Base-by-base conservation (phyloP, 37 sponge, comb jelly and placozoan genomes). In the Amphimedon queenslandica region DNA sequence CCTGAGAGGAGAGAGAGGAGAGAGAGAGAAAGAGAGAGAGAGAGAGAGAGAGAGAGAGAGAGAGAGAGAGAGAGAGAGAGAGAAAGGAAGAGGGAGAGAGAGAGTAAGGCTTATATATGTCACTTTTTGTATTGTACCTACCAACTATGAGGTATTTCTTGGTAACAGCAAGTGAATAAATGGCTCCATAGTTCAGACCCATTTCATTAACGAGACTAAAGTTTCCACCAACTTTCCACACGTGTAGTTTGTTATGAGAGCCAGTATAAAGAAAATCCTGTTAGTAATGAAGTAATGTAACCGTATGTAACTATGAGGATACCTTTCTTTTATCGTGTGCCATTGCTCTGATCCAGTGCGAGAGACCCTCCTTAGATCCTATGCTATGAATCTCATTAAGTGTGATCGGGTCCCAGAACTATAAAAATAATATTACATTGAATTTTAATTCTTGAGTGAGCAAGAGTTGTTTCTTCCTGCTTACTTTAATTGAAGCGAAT, bases 81-180 rank as follows among this genome's bases (percentile, higher is more conserved):
- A 8, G 13, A 47, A 18, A 47, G 13, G 13, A 47, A 18, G 51
- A 18, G 13, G 13, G 23, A 32, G n/a, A 8, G 6, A 31, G 39
- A 32, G 36, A 67, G 16, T 40, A 35, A 31, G 16, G 16, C 36
- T 67, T n/a, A 37, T 30, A 36, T 24, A 58, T 3, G 29, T n/a
- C n/a, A 27, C 10, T 33, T 5, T 63, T 10, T 77, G 2, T 39
- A 4, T 57, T 1, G 5, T 18, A 32, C 70, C 37, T 40, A 90
- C 95, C 95, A 23, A 87, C 84, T 23, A 94, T 81, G 42, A 94
- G 61, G 71, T 80, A 81, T 30, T 87, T 79, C 71, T 66, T 87
- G 70, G 95, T 83, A 61, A 83, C 82, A 20, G 86, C 92, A 69
- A 94, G 58, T 13, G 95, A 87, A 64, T 94, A 94, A 60, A 94